A percentile compares a stretch with the other conserved stretches of the same genome.
Conservation (phyloP, 2,888 invertebrate genomes). For the Orchesella flavescens region DNA sequence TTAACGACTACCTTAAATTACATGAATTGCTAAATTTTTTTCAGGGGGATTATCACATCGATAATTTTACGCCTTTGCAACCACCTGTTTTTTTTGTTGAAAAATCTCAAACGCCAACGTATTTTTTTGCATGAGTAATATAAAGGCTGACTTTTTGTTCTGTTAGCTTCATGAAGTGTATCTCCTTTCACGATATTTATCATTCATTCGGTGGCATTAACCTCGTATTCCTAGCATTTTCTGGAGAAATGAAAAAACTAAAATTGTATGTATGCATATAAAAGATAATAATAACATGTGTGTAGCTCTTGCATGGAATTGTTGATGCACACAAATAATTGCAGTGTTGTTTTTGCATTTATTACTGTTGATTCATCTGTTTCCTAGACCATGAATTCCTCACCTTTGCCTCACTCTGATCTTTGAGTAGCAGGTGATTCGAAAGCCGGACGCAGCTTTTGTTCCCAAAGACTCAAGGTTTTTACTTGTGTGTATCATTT, state of each 20-base stretch:
- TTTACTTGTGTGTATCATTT: too few relatives aligned
- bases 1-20: too few relatives aligned
- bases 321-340: not conserved
- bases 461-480: too few relatives aligned
- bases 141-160: not conserved
- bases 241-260: constrained; percentile 1
- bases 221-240: not conserved
- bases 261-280: not conserved
- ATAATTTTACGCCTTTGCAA: too few relatives aligned
- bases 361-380: not conserved
- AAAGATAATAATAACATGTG: not conserved
- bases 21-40: too few relatives aligned
- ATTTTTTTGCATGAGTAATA: too few relatives aligned
- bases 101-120: too few relatives aligned
- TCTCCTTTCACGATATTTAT: constrained; percentile 3
- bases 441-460: too few relatives aligned
- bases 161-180: constrained; percentile 1
- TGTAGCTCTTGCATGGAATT: not conserved
- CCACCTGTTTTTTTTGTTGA: too few relatives aligned
- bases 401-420: not conserved
- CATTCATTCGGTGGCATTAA: not conserved
- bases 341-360: not conserved
- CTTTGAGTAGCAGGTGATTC: too few relatives aligned
- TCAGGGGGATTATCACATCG: too few relatives aligned
- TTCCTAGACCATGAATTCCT: not conserved